Percentiles rank a stretch among this genome's conserved stretches.
phyloP scores from a whole-genome alignment of 2,888 invertebrate species.

The Drosophila fungiperda region DNA sequence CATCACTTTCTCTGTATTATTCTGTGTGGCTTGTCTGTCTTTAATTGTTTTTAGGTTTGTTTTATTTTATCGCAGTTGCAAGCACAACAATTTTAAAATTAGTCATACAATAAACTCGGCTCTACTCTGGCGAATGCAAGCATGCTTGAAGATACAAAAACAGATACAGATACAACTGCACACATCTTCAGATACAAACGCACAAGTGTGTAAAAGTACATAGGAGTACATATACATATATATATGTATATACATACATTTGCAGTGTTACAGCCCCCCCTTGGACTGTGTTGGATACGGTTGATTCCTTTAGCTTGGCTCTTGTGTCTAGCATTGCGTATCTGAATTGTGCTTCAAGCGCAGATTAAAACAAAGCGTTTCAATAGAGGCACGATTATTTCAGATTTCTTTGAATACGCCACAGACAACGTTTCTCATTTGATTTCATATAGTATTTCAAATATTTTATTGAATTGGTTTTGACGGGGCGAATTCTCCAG shows the following conservation, averaged over 20 bases:
- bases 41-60: slow-evolving; percentile 63
- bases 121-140: slow-evolving; percentile 52
- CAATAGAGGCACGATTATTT: slow-evolving; percentile 9
- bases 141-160: slow-evolving; percentile 70
- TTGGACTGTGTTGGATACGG: slow-evolving; percentile 58
- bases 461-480: not conserved
- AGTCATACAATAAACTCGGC: slow-evolving; percentile 62
- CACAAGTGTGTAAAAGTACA: slow-evolving; percentile 25
- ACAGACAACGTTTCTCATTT: not conserved
- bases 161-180: slow-evolving; percentile 23
- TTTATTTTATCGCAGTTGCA: slow-evolving; percentile 56
- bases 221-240: not conserved
- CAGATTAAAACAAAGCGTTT: slow-evolving; percentile 24
- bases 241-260: not conserved
- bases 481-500: not conserved
- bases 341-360: slow-evolving; percentile 60
- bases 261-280: slow-evolving; percentile 12
- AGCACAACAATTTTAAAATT: slow-evolving; percentile 68
- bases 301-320: slow-evolving; percentile 66
- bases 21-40: slow-evolving; percentile 53
- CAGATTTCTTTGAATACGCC: not conserved
- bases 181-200: slow-evolving; percentile 26
- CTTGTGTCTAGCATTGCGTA: slow-evolving; percentile 76
- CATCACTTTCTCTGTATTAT: slow-evolving; percentile 76
- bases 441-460: not conserved